Evolutionary conservation across 2,113 vertebrate genomes (phyloP), one percentile per base, ranked within the genome.

Genomic region (Oriolus oriolus): DNA sequence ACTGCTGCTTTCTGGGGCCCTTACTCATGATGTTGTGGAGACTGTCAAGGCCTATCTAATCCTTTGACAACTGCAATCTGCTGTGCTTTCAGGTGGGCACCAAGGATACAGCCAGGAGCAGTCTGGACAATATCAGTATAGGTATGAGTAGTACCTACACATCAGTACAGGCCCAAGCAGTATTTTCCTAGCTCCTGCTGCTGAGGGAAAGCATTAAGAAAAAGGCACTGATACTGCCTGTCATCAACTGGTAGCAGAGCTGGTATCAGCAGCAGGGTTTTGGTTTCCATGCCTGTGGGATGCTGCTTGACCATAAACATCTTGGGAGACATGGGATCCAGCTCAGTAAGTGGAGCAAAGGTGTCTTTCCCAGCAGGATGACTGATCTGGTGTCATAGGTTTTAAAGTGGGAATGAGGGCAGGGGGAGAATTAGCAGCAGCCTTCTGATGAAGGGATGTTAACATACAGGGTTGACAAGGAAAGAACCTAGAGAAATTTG

Each of bases 291-390:
- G 33, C 22, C 33, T 31, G 6, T 10, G 2, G 6, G 4, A 20
- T 3, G 2, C 6, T 66, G 9, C 15, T 23, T 64, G 8, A 56
- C 12, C 44, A 50, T 30, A n/a, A 71, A 4, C 1, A 0, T 28
- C 41, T 27, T 44, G 20, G 8, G 13, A 84, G 15, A 54, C 12
- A 22, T 8, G 5, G 3, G 7, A 73, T 63, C 6, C 23, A 47
- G 4, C 5, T 56, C 27, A 52, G 5, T 28, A 28, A 73, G 13
- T 24, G 5, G 2, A 6, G 12, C 5, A 77, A 81, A 68, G 3
- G 0, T 11, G 19, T 33, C 7, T 68, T 71, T 59, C 31, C 7
- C 19, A 60, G 14, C 4, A 52, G 18, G 18, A 28, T 56, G 9
- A 11, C 9, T 41, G 39, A 60, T 69, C 28, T 54, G 16, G 4